Evolutionary conservation across 1,140 invertebrate species (phyloP).

Genomic region (Drosophila kanapiae): DNA sequence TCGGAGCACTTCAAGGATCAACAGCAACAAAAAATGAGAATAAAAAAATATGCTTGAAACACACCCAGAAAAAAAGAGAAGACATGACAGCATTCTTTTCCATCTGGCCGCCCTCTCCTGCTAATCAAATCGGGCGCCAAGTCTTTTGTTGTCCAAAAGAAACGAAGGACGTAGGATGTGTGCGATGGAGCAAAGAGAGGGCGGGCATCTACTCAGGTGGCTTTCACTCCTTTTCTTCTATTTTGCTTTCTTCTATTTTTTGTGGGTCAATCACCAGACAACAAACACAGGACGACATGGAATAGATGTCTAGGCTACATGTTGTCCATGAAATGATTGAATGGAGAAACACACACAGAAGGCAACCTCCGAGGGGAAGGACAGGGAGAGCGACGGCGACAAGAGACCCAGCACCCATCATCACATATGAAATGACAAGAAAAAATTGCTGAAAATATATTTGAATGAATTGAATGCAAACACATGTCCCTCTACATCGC

Average conservation of each 20-base stretch:
- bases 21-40: not conserved
- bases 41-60: not conserved
- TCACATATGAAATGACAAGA: constrained; percentile 67
- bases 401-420: constrained; percentile 40
- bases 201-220: constrained; percentile 44
- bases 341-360: constrained; percentile 44
- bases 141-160: constrained; percentile 53
- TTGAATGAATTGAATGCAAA: constrained; percentile 80
- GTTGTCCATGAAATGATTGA: constrained; percentile 73
- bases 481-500: constrained; percentile 43
- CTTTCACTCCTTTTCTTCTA: constrained; percentile 28
- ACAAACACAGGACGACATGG: constrained; percentile 31
- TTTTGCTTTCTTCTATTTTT: constrained; percentile 9
- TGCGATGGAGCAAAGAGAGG: not conserved
- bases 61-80: not conserved
- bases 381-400: no score
- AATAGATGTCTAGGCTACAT: constrained; percentile 59
- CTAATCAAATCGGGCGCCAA: constrained; percentile 74
- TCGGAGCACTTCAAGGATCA: constrained; percentile 30
- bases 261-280: constrained; percentile 63
- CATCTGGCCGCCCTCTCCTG: constrained; percentile 32
- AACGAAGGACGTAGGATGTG: constrained; percentile 1
- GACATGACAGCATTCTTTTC: constrained; percentile 41
- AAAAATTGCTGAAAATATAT: constrained; percentile 77
- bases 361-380: not conserved